These are phyloP conservation scores for Cheumatopsyche charites DNA, from an alignment of 1,140 invertebrate genomes.

Conservation along the genomic window DNA sequence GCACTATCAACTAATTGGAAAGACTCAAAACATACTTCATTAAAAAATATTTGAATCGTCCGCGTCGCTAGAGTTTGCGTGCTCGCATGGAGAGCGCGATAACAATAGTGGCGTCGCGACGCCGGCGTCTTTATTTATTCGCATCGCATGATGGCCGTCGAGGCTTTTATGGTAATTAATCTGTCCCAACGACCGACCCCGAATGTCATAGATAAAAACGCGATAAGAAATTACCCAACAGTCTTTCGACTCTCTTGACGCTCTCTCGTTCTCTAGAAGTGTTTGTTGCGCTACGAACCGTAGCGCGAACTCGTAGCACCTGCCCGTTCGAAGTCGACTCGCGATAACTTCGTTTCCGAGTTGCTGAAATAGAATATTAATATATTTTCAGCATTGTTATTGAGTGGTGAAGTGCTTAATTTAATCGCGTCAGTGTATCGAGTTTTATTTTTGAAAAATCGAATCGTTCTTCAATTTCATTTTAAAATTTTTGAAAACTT, in stretches of 20 bases:
- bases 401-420: no score
- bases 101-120: slow-evolving; percentile 8
- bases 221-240: slow-evolving; percentile 16
- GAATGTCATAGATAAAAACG: slow-evolving; percentile 29
- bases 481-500: no score
- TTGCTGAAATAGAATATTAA: no score
- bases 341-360: not conserved
- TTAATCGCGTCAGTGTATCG: no score
- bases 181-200: slow-evolving; percentile 4
- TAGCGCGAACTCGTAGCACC: not conserved
- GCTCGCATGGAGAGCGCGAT: slow-evolving; percentile 9
- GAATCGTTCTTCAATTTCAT: no score
- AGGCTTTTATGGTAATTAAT: slow-evolving; percentile 38
- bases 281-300: not conserved
- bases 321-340: not conserved
- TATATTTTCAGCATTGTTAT: not conserved
- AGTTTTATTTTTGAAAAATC: no score
- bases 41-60: no score
- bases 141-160: slow-evolving; percentile 25
- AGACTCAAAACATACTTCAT: no score
- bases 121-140: slow-evolving; percentile 31
- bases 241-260: not conserved
- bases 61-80: not conserved
- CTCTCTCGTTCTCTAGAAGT: not conserved
- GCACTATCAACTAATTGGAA: no score